Evolutionary conservation across 2,113 vertebrate genomes (phyloP).

Genomic region (Oncorhynchus clarkii): DNA sequence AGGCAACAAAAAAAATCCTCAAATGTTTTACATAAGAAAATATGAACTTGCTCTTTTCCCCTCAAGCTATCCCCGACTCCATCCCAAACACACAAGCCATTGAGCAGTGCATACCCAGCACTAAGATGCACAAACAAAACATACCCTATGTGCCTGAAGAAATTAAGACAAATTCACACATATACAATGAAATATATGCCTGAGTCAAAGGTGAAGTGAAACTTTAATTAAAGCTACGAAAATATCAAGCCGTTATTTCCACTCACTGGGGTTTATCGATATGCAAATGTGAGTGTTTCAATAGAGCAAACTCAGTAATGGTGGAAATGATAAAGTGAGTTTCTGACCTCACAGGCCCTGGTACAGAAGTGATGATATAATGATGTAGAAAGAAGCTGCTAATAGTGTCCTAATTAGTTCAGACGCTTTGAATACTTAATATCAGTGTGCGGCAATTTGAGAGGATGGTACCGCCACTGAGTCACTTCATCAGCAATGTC

Average conservation of each 20-base stretch:
- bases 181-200: background rate
- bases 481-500: slow-evolving; percentile 41
- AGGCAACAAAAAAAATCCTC: background rate
- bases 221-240: slow-evolving; percentile 4
- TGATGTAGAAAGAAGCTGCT: slow-evolving; percentile 40
- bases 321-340: slow-evolving; percentile 43
- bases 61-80: slow-evolving; percentile 7
- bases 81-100: background rate
- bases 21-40: slow-evolving; percentile 23
- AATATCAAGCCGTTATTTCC: slow-evolving; percentile 1
- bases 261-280: slow-evolving; percentile 31
- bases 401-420: slow-evolving; percentile 59
- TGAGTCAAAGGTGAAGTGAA: background rate
- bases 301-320: slow-evolving; percentile 39
- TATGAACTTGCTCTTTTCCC: slow-evolving; percentile 23
- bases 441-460: slow-evolving; percentile 39
- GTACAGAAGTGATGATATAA: slow-evolving; percentile 48
- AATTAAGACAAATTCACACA: background rate
- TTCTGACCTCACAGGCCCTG: slow-evolving; percentile 40
- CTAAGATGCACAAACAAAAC: background rate
- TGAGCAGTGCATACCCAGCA: background rate
- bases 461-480: slow-evolving; percentile 8
- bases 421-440: slow-evolving; percentile 46
- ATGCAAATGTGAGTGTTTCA: slow-evolving; percentile 41
- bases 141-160: background rate